These are phyloP conservation scores for Condylura cristata DNA, from an alignment of 2,113 vertebrate genomes.

Conservation along the genomic window DNA sequence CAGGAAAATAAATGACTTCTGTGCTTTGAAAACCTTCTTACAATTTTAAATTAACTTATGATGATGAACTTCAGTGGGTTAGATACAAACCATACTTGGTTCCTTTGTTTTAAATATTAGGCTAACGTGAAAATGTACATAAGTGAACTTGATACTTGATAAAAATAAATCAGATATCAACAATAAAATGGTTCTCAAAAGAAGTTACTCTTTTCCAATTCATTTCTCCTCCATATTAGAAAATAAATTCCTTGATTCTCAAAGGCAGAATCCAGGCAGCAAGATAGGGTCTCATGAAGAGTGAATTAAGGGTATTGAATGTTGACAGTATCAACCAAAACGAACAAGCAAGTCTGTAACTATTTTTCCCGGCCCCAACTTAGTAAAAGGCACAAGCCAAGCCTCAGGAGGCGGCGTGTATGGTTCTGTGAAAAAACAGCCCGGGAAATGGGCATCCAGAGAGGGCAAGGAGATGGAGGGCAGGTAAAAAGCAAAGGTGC, in stretches of 20 bases:
- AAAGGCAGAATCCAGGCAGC: not conserved
- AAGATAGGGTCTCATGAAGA: not conserved
- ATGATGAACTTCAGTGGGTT: conserved; percentile 7
- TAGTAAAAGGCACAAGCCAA: no score
- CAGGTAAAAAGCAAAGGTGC: not conserved
- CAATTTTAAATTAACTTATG: conserved; percentile 43
- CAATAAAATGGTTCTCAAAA: not conserved
- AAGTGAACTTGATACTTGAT: not conserved
- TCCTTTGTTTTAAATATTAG: not conserved
- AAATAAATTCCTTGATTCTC: not conserved
- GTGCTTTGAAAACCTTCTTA: not conserved
- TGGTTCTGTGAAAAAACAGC: not conserved
- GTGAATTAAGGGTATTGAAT: not conserved
- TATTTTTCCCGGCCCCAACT: no score
- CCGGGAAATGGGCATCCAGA: no score
- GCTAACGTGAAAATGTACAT: not conserved
- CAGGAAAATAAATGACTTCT: conserved; percentile 22
- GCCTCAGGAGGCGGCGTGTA: no score
- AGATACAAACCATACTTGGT: not conserved
- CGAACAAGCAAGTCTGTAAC: no score
- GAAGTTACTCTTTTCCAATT: not conserved
- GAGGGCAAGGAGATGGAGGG: no score
- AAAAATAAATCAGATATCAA: not conserved
- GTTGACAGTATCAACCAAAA: not conserved
- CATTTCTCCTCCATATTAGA: not conserved